Evolutionary conservation across 2,113 vertebrate species (phyloP), one percentile per base, ranked within the genome.

Genomic region (Barbus barbus): DNA sequence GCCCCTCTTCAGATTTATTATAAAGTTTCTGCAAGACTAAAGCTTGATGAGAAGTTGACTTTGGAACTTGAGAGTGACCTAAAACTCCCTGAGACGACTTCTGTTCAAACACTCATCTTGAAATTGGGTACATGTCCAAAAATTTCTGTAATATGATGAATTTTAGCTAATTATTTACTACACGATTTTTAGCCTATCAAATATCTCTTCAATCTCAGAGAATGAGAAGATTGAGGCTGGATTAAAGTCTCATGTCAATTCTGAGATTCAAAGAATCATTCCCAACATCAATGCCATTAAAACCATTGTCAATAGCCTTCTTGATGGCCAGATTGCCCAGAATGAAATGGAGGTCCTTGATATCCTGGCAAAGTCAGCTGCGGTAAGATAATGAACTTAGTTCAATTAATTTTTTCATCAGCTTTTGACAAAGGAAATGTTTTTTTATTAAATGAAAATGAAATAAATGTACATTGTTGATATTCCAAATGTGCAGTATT

Each of bases 291-390:
- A 92, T 53, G 67, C 78, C 9, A 90, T 95, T 60, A 77, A 93
- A 14, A 90, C 84, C 1, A 90, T 88, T 38, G 89, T 93, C 84
- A 92, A 90, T 0, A 26, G 91, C n/a, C 81, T 97, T 75, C 90
- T 98, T 89, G 94, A 98, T 81, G 90, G 22, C 77, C 93, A 92
- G 86, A 92, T 97, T 85, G 94, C 94, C 20, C 90, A 95, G 33
- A 95, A 95, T 12, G 94, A 96, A 73, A 94, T 95, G 94, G 96
- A 94, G 65, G 72, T 97, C 85, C 87, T 93, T 76, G 95, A 98
- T 65, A 93, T 98, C 51, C 85, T 95, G 72, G 95, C 91, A 83
- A 95, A 95, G 24, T 91, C 95, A 85, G 89, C 94, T 0, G 90
- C 90, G 94, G 97, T 99, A 96, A 92, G 93, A 86, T 91, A 93